Evolutionary conservation across 2,113 vertebrate genomes (phyloP).

Genomic region (mouse (Mus musculus)): GRCm39 chr11:92909001-92909500

Average conservation of each 20-base stretch:
- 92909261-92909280: neutral
- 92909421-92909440: neutral
- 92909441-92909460: neutral
- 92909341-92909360: neutral
- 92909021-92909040: neutral
- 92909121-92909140: neutral
- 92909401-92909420: neutral
- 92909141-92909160: neutral
- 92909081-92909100: neutral
- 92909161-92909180: neutral
- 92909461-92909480: neutral
- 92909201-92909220: neutral
- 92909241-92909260: neutral
- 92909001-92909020: neutral
- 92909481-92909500: neutral
- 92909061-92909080: neutral
- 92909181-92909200: neutral
- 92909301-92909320: neutral
- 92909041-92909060: neutral
- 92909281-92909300: neutral
- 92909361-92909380: no score
- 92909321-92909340: neutral
- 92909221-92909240: neutral
- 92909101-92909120: neutral
- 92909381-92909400: neutral